Evolutionary conservation across 1,140 invertebrate genomes (phyloP).

Genomic region (Caenorhabditis briggsae): DNA sequence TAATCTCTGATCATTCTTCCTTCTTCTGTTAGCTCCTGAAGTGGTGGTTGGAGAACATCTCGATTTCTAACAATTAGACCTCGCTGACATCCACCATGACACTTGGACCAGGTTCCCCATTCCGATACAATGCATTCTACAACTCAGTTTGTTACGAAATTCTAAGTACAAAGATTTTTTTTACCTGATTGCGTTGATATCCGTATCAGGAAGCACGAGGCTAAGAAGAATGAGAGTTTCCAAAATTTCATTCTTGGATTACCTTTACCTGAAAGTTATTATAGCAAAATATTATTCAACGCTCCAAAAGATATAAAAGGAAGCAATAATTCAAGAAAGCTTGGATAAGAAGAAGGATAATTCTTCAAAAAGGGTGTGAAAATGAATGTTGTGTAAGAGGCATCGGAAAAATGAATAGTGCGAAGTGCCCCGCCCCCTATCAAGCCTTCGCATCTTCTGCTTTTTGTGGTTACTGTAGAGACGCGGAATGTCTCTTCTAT

Average conservation of each 20-base stretch:
- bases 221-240: too few relatives aligned
- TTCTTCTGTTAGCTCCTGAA: constrained; percentile 10
- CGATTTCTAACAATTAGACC: constrained; percentile 25
- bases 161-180: too few relatives aligned
- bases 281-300: neutral
- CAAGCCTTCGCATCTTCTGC: constrained; percentile 13
- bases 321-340: neutral
- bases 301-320: neutral
- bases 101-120: constrained; percentile 39
- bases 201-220: neutral
- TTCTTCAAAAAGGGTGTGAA: constrained; percentile 24
- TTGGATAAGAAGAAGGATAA: neutral
- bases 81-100: constrained; percentile 14
- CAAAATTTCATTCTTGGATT: neutral
- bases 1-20: constrained; percentile 46
- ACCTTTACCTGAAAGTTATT: neutral
- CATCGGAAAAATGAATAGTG: constrained; percentile 32
- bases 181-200: neutral
- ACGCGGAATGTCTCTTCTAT: neutral
- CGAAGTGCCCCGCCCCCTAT: constrained; percentile 24
- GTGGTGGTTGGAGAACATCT: constrained; percentile 27
- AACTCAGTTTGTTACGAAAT: too few relatives aligned
- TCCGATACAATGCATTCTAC: constrained; percentile 29
- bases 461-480: constrained; percentile 53
- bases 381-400: neutral